A percentile compares a stretch with the other conserved stretches of the same genome.
Evolutionary conservation across 2,797 vertebrate species (phyloP).

Genomic region (Danio aesculapii): DNA sequence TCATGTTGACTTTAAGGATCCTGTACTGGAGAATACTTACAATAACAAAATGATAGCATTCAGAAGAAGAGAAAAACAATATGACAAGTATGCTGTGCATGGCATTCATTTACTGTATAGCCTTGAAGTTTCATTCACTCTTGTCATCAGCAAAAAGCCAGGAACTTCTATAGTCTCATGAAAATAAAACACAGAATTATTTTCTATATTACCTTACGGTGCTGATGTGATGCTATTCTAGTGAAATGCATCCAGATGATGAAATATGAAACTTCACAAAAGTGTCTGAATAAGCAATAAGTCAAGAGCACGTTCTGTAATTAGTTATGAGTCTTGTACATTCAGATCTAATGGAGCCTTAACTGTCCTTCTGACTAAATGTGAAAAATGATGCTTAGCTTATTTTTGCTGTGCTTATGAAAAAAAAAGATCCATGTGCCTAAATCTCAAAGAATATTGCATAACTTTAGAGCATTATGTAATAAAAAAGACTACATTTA

Average conservation of each 20-base stretch:
- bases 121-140: constrained; percentile 20
- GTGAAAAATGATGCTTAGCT: constrained; percentile 29
- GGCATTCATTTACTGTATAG: not conserved
- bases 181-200: constrained; percentile 21
- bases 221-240: constrained; percentile 5
- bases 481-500: constrained; percentile 4
- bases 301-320: constrained; percentile 35
- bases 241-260: constrained; percentile 21
- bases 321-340: constrained; percentile 38
- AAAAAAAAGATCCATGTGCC: constrained; percentile 30
- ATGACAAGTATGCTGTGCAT: constrained; percentile 11
- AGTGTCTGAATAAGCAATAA: constrained; percentile 51
- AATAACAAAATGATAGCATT: constrained; percentile 26
- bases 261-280: constrained; percentile 45
- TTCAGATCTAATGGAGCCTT: constrained; percentile 41
- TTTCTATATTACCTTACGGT: constrained; percentile 13
- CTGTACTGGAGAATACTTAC: constrained; percentile 12
- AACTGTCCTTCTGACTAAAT: constrained; percentile 42
- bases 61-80: constrained; percentile 31
- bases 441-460: constrained; percentile 1
- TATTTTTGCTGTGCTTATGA: constrained; percentile 37
- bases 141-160: not conserved
- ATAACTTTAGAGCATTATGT: constrained; percentile 11
- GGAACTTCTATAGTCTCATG: not conserved
- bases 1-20: constrained; percentile 6